Conservation (phyloP, 2,113 vertebrate species). For the Cepphus grylle region DNA sequence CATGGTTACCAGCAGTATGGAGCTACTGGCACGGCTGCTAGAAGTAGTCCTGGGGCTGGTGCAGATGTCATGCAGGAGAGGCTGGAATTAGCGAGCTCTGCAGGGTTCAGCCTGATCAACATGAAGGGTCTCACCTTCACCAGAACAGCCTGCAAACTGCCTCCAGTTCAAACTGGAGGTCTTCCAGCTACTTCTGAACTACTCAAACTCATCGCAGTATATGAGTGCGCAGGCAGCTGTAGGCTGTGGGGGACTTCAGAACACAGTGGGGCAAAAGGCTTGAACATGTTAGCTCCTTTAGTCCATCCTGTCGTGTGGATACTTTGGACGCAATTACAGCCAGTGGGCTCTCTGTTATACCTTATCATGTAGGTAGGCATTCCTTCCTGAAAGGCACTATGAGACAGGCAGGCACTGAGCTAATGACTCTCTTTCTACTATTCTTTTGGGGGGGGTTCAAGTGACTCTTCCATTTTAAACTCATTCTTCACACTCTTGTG, state of each 20-base stretch:
- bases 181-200: not conserved
- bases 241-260: not conserved
- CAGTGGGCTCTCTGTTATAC: not conserved
- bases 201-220: not conserved
- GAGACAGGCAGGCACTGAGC: not conserved
- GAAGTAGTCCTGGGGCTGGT: not conserved
- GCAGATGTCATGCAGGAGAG: not conserved
- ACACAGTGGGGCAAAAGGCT: not conserved
- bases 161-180: not conserved
- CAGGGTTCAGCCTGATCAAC: not conserved
- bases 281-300: not conserved
- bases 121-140: not conserved
- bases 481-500: not conserved
- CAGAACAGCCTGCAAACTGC: not conserved
- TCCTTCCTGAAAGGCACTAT: not conserved
- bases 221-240: accelerated
- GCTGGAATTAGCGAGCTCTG: not conserved
- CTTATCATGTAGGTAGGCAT: not conserved
- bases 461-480: not conserved
- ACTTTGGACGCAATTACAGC: not conserved
- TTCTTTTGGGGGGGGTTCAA: not conserved
- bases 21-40: not conserved
- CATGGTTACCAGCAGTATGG: not conserved
- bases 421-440: not conserved
- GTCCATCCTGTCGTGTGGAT: not conserved